Conservation (phyloP, 2,888 invertebrate species). For the Heterodera filipjevi region DNA sequence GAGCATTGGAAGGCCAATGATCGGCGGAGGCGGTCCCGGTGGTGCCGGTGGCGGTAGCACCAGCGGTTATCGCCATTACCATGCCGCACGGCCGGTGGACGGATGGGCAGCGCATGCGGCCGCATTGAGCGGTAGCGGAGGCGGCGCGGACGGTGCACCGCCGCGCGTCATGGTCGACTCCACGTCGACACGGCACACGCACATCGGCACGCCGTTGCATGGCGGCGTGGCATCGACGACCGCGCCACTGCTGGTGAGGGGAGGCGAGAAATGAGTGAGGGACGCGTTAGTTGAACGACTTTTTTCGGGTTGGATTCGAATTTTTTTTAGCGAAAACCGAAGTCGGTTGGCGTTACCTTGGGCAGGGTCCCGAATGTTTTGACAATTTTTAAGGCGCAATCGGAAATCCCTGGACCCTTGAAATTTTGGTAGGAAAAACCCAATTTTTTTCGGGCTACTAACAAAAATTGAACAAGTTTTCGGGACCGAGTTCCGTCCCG, state of each 20-base stretch:
- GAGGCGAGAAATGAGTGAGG: not conserved
- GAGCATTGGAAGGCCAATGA: slow-evolving; percentile 12
- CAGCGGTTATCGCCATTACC: slow-evolving; percentile 24
- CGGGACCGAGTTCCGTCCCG: too few relatives aligned
- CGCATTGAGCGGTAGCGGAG: not conserved
- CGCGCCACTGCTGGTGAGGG: not conserved
- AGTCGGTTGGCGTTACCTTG: too few relatives aligned
- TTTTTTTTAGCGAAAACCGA: too few relatives aligned
- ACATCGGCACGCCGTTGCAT: slow-evolving; percentile 13
- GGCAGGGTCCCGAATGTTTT: too few relatives aligned
- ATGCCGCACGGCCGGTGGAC: slow-evolving; percentile 15
- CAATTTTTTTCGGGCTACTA: too few relatives aligned
- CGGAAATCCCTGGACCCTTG: too few relatives aligned
- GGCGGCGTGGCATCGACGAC: slow-evolving; percentile 2
- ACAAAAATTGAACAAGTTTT: too few relatives aligned
- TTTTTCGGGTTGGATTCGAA: slow-evolving; percentile 14
- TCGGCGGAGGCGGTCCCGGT: not conserved
- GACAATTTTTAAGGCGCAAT: too few relatives aligned
- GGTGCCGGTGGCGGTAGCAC: not conserved
- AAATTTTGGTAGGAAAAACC: too few relatives aligned
- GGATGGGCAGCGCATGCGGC: slow-evolving; percentile 15
- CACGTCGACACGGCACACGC: slow-evolving; percentile 23
- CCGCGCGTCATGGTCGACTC: slow-evolving; percentile 14
- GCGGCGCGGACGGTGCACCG: not conserved
- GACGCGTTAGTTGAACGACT: not conserved